Percentiles rank a stretch among this genome's conserved stretches.
Conservation (phyloP, 2,888 invertebrate species). For the Steromphala cineraria region DNA sequence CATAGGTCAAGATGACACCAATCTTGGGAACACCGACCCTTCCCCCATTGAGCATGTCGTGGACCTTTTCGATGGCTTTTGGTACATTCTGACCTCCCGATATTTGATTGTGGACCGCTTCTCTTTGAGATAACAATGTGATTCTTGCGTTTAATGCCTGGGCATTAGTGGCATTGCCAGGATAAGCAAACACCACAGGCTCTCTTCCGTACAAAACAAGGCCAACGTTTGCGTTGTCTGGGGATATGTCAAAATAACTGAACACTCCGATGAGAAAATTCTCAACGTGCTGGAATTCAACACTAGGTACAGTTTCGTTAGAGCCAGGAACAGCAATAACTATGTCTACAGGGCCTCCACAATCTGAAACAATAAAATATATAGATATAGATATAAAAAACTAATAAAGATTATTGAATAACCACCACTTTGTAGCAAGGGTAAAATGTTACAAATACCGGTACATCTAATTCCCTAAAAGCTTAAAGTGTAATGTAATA, state of each 20-base stretch:
- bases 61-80: not conserved
- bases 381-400: too few relatives aligned
- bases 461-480: too few relatives aligned
- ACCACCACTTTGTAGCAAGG: too few relatives aligned
- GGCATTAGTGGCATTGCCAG: not conserved
- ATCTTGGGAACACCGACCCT: conserved; percentile 28
- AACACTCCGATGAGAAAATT: conserved; percentile 48
- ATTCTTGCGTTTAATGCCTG: conserved; percentile 42
- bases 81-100: conserved; percentile 30
- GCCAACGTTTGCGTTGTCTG: conserved; percentile 45
- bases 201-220: conserved; percentile 48
- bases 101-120: conserved; percentile 33
- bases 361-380: too few relatives aligned
- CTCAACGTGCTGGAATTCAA: conserved; percentile 56
- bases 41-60: not conserved
- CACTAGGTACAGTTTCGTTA: conserved; percentile 39
- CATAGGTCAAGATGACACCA: conserved; percentile 51
- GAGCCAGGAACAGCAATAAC: conserved; percentile 50
- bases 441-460: too few relatives aligned
- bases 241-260: conserved; percentile 45
- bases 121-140: conserved; percentile 47
- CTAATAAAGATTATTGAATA: too few relatives aligned
- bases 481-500: too few relatives aligned
- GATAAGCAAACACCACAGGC: conserved; percentile 31
- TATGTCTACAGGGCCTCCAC: conserved; percentile 46